Conservation (phyloP, 2,797 vertebrate genomes). For the Peromyscus eremicus region DNA sequence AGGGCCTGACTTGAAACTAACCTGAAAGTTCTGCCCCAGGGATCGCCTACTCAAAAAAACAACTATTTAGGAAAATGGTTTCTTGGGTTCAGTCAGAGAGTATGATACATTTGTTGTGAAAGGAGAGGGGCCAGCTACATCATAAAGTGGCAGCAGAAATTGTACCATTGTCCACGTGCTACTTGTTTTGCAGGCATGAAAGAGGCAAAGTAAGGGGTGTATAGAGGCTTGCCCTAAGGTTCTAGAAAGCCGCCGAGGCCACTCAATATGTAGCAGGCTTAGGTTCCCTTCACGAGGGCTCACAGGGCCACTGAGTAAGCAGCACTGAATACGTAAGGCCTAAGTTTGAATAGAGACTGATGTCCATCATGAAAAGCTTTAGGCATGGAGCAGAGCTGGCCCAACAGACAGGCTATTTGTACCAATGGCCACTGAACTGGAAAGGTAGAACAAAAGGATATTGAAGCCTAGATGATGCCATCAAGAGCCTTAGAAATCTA, state of each 20-base stretch:
- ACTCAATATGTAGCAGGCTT: neutral
- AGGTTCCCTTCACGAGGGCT: neutral
- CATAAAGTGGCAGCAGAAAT: neutral
- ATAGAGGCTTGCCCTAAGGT: neutral
- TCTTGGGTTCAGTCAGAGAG: neutral
- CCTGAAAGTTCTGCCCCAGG: neutral
- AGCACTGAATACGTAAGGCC: neutral
- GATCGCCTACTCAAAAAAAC: neutral
- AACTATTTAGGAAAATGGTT: neutral
- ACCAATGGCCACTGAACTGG: neutral
- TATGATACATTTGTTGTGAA: neutral
- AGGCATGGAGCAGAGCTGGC: neutral
- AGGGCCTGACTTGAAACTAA: neutral
- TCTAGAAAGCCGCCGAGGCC: neutral
- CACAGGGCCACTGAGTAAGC: neutral
- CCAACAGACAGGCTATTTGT: neutral
- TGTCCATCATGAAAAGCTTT: neutral
- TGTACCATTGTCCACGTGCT: neutral
- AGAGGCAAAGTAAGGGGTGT: neutral
- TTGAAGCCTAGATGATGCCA: neutral
- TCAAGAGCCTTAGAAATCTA: neutral
- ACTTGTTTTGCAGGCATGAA: neutral
- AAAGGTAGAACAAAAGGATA: neutral
- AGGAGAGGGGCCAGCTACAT: neutral
- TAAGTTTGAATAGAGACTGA: neutral